Evolutionary conservation across 2,888 invertebrate genomes (phyloP), one percentile per base, ranked within the genome.

Genomic region (Bombyx huttoni): DNA sequence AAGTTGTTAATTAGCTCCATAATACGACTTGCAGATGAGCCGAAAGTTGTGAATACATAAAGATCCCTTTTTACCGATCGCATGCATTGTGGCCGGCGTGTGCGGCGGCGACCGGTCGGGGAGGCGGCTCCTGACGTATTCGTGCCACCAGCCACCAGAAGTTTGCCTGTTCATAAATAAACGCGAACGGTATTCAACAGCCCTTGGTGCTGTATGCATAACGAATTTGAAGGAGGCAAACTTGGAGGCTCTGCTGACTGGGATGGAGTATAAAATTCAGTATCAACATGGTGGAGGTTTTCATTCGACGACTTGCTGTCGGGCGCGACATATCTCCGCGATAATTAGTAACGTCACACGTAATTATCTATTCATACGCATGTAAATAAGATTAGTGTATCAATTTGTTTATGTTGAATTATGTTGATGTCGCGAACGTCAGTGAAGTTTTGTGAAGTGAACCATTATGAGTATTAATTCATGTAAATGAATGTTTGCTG

Each of bases 1-100:
- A 93, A 94, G 94, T 94, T 94, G 94, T 93, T 94, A 94, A 94
- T 94, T 94, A 94, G 94, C 92, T 92, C 91, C 92, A 93, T 93
- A 93, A 93, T 94, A 93, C 92, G 94, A 94, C 93, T 94, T 94
- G 93, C 94, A 94, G 94, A 94, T 94, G 94, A 94, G 93, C 89
- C 86, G 87, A 72, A 89, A 90, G 89, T 90, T 90, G 87, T 84
- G 81, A 91, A 91, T 91, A 91, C 81, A 81, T 89, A 89, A 91
- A 91, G 91, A 91, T 91, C 89, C 89, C 90, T 90, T 90, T 90
- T 90, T 90, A 90, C 90, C 85, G 89, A 80, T 81, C 78, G 78
- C 73, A 81, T 85, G 84, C 86, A 86, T 82, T 78, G 83, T 78
- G 68, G 71, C 63, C 69, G 72, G 70, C 70, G 71, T 72, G 51